Base-by-base conservation (phyloP, 2,113 vertebrate genomes). In the Semnornis frantzii region DNA sequence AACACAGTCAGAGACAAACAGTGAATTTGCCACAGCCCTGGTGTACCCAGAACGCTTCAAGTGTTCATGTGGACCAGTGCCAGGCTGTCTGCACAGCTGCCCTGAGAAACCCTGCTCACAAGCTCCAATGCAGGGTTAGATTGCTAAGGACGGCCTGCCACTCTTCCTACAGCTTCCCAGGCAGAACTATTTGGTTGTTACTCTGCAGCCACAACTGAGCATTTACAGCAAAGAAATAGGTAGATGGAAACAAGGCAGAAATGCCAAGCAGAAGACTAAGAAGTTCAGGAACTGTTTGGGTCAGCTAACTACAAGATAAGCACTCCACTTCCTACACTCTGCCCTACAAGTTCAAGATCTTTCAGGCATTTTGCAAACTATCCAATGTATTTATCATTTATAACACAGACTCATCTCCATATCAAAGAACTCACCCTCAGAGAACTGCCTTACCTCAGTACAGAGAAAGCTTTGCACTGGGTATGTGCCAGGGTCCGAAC, bases 71-170 rank as follows among this genome's bases (percentile, higher is more conserved):
- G 37, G 37, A 58, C 79, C 94, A 90, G 7, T 33, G 44, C 10
- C 2, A 1, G 31, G 44, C n/a, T 85, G 57, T 25, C 48, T 57
- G 77, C 77, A 85, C 68, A 97, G 93, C 92, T 93, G 95, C 83
- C 48, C 25, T 81, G 50, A 78, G 97, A 95, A 97, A 90, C 78
- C 50, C 88, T 96, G 74, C 68, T 97, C 97, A 82, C 72, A 39
- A 48, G 16, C 44, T 68, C 57, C 59, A 46, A 54, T 7, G 3
- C 2, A 89, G 48, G 12, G 55, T 33, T 70, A 17, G 46, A 46
- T 44, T 68, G 44, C 63, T 37, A 68, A 3, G 42, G 76, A 37
- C 69, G 80, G 37, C 19, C 31, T 73, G 50, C 30, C 63, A 12
- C 37, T 77, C 54, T 42, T 74, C 42, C 62, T 59, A 12, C 46